These are phyloP conservation scores for Cordilura impudica DNA, from an alignment of 2,888 invertebrate species.

Conservation along the genomic window DNA sequence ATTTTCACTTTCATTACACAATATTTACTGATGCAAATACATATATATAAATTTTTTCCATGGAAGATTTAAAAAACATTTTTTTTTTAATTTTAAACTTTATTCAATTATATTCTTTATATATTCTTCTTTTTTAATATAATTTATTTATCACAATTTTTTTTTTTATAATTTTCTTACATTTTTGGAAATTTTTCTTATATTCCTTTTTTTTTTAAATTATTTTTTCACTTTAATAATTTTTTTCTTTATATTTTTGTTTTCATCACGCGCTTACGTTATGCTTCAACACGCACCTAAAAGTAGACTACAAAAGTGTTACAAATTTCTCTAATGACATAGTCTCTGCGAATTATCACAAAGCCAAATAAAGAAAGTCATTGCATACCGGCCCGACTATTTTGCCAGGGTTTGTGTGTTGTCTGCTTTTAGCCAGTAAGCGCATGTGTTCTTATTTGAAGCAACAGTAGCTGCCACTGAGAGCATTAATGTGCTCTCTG, in stretches of 20 bases:
- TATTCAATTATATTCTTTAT: constrained; percentile 3
- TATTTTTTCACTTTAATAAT: constrained; percentile 34
- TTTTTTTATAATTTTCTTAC: constrained; percentile 30
- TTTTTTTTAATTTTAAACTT: background rate
- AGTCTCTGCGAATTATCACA: constrained; percentile 31
- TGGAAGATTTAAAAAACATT: constrained; percentile 29
- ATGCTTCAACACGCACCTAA: constrained; percentile 74
- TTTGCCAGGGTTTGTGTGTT: constrained; percentile 19
- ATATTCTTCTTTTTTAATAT: constrained; percentile 3
- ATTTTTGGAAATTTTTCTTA: constrained; percentile 26
- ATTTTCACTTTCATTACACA: constrained; percentile 70
- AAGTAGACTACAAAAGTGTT: constrained; percentile 73
- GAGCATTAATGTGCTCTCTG: constrained; percentile 19
- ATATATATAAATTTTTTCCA: constrained; percentile 24
- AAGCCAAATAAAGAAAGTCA: constrained; percentile 23
- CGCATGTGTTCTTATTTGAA: constrained; percentile 54
- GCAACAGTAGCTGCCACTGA: constrained; percentile 59
- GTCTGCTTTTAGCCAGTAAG: constrained; percentile 24
- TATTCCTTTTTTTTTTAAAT: constrained; percentile 15
- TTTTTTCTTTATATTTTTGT: constrained; percentile 32
- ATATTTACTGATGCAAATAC: constrained; percentile 63
- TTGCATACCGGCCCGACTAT: constrained; percentile 48
- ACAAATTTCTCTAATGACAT: constrained; percentile 66
- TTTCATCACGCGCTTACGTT: constrained; percentile 65
- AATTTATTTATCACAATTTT: background rate